Conservation (phyloP, 1,140 invertebrate species). For the Campodea augens region DNA sequence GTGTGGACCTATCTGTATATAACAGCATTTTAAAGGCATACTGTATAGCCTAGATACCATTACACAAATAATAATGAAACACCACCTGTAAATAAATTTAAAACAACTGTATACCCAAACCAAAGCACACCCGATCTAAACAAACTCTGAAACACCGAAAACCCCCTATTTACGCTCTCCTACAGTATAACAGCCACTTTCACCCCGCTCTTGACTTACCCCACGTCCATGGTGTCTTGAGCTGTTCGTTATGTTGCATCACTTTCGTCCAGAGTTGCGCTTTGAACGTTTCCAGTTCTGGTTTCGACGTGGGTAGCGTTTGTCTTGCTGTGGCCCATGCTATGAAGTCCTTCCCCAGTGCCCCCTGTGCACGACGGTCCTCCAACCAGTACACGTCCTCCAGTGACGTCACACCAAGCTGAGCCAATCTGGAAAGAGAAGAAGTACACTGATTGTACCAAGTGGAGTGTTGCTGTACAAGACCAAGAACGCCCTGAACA, state of each 20-base stretch:
- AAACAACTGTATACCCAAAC: too few species aligned
- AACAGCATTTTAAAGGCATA: too few species aligned
- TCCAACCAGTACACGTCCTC: slow-evolving; percentile 79
- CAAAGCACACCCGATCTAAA: too few species aligned
- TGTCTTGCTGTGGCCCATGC: slow-evolving; percentile 55
- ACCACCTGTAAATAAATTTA: too few species aligned
- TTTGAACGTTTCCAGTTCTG: slow-evolving; percentile 51
- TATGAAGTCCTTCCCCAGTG: slow-evolving; percentile 57
- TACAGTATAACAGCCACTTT: too few species aligned
- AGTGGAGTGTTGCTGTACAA: background rate
- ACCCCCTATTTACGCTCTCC: too few species aligned
- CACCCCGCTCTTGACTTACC: too few species aligned
- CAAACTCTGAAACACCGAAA: too few species aligned
- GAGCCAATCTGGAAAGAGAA: slow-evolving; percentile 37
- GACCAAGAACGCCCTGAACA: too few species aligned
- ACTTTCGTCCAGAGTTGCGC: slow-evolving; percentile 73
- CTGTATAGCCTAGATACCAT: too few species aligned
- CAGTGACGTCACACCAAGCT: slow-evolving; percentile 56
- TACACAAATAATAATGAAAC: too few species aligned
- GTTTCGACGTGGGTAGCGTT: slow-evolving; percentile 54
- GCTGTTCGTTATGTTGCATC: slow-evolving; percentile 66
- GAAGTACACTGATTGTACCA: slow-evolving; percentile 4
- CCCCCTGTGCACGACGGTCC: slow-evolving; percentile 46
- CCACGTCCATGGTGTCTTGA: slow-evolving; percentile 74
- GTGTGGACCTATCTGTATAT: too few species aligned